These are phyloP conservation scores for Peromyscus aztecus DNA, from an alignment of 2,797 vertebrate genomes.

Conservation along the genomic window DNA sequence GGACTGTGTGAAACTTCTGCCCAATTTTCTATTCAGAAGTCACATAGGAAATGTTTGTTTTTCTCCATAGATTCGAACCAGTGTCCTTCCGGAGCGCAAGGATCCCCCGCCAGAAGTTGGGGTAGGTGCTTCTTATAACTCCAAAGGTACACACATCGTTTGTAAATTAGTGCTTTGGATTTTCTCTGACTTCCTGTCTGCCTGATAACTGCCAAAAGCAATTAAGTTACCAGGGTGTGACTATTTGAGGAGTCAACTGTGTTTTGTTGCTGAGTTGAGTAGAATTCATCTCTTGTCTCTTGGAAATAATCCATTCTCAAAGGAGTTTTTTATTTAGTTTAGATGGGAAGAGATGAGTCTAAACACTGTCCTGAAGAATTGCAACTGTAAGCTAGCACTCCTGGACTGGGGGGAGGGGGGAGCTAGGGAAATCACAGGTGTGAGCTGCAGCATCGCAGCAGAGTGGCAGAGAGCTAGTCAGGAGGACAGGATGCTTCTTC, in stretches of 20 bases:
- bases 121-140: conserved; percentile 83
- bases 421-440: background rate
- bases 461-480: background rate
- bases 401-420: background rate
- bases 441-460: background rate
- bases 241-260: background rate
- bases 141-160: background rate
- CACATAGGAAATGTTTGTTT: conserved; percentile 62
- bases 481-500: background rate
- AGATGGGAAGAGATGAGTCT: background rate
- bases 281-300: conserved; percentile 17
- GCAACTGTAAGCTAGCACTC: background rate
- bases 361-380: background rate
- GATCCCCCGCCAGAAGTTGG: conserved; percentile 87
- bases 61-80: conserved; percentile 85
- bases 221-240: conserved; percentile 21
- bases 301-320: conserved; percentile 59
- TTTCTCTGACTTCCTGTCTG: conserved; percentile 41
- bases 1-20: background rate
- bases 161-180: conserved; percentile 16
- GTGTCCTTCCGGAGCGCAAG: conserved; percentile 85
- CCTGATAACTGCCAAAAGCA: conserved; percentile 26
- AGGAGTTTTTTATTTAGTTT: background rate
- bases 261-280: background rate
- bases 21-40: background rate